Conservation (phyloP, 2,888 invertebrate genomes). For the Anoplius nigerrimus region DNA sequence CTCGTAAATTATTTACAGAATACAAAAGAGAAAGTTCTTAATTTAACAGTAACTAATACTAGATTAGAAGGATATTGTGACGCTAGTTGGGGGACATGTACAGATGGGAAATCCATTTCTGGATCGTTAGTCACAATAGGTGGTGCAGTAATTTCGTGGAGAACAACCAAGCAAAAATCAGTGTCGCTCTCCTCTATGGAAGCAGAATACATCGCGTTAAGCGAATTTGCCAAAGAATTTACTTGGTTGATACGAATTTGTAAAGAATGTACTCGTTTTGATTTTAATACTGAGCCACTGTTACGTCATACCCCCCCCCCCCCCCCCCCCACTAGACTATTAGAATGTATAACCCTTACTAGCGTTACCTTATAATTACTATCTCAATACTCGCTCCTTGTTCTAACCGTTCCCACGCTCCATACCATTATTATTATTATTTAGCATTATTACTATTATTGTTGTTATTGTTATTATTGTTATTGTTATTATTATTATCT, state of each 20-base stretch:
- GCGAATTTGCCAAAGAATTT: constrained; percentile 43
- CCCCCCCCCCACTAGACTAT: no score
- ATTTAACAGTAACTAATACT: constrained; percentile 9
- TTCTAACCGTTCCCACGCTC: no score
- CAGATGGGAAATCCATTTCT: constrained; percentile 29
- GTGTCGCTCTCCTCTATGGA: constrained; percentile 53
- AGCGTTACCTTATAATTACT: no score
- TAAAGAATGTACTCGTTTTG: constrained; percentile 23
- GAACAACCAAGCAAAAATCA: constrained; percentile 41
- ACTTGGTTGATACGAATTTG: constrained; percentile 21
- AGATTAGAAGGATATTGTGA: constrained; percentile 30
- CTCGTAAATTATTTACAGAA: constrained; percentile 41
- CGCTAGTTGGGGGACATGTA: constrained; percentile 21
- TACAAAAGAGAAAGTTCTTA: constrained; percentile 27
- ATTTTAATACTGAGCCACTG: constrained; percentile 9
- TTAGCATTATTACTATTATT: no score
- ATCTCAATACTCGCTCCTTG: no score
- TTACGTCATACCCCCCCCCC: no score
- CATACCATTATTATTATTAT: no score
- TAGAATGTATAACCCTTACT: no score
- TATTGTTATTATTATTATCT: no score
- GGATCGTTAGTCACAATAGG: constrained; percentile 30
- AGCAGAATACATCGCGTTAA: constrained; percentile 51
- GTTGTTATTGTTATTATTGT: no score
- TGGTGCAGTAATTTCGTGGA: constrained; percentile 27